Conservation (phyloP, 2,797 vertebrate species). For the Microchirus variegatus region DNA sequence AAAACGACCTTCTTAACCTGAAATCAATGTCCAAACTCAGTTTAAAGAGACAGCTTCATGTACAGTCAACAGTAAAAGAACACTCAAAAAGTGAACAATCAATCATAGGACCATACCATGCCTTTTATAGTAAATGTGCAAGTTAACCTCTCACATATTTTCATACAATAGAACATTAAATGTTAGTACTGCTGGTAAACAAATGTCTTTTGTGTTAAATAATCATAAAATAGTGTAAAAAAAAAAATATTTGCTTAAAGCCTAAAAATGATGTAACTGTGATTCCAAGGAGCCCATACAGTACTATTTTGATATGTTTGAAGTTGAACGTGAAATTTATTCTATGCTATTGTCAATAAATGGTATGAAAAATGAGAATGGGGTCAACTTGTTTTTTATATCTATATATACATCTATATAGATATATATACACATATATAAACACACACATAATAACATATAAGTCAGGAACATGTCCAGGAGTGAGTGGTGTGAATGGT, state of each 20-base stretch:
- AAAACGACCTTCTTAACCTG: slow-evolving; percentile 34
- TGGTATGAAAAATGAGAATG: slow-evolving; percentile 2
- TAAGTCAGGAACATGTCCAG: not conserved
- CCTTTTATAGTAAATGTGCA: slow-evolving; percentile 60
- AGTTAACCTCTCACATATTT: slow-evolving; percentile 67
- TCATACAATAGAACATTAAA: slow-evolving; percentile 63
- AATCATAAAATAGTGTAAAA: slow-evolving; percentile 31
- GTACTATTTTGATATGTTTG: slow-evolving; percentile 76
- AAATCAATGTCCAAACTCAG: slow-evolving; percentile 21
- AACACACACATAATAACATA: not conserved
- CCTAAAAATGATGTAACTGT: slow-evolving; percentile 46
- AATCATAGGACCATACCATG: slow-evolving; percentile 37
- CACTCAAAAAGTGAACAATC: slow-evolving; percentile 24
- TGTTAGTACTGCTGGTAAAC: slow-evolving; percentile 37
- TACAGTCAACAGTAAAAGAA: slow-evolving; percentile 32
- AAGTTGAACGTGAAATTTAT: slow-evolving; percentile 59
- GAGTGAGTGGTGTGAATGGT: slow-evolving; percentile 84
- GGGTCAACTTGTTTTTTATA: no score
- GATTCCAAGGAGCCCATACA: slow-evolving; percentile 54
- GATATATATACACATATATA: no score
- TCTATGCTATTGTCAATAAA: slow-evolving; percentile 69
- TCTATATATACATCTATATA: no score
- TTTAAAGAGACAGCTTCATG: slow-evolving; percentile 31
- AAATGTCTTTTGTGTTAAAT: slow-evolving; percentile 48
- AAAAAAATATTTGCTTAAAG: slow-evolving; percentile 59